A percentile compares a stretch with the other conserved stretches of the same genome.
These are phyloP conservation scores for Trichechus manatus DNA, from an alignment of 2,113 vertebrate species.

Conservation along the genomic window DNA sequence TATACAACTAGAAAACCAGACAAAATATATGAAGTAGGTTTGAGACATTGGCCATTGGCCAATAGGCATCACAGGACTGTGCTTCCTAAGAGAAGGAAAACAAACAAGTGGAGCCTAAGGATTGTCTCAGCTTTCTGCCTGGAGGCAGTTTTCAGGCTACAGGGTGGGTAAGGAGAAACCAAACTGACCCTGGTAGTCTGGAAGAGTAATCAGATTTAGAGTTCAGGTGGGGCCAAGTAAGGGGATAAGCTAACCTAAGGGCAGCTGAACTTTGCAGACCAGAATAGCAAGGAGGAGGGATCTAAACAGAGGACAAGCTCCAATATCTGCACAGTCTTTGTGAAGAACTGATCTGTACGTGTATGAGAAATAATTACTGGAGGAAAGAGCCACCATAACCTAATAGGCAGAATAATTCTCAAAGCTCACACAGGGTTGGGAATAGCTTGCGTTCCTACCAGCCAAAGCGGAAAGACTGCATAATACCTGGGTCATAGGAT, in stretches of 20 bases:
- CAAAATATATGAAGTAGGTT: neutral
- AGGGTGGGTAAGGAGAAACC: too few relatives aligned
- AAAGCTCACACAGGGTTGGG: neutral
- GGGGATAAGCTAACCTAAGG: too few relatives aligned
- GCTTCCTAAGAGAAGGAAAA: neutral
- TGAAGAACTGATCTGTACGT: neutral
- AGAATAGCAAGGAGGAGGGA: neutral
- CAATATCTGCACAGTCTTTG: neutral
- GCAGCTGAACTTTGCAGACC: neutral
- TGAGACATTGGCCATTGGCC: neutral
- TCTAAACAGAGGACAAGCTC: neutral
- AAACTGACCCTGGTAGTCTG: fast-evolving
- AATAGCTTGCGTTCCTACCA: too few relatives aligned
- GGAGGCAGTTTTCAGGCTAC: neutral
- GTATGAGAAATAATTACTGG: neutral
- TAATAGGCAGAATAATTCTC: neutral
- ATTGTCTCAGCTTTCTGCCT: neutral
- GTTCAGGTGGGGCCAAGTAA: neutral
- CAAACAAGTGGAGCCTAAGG: neutral
- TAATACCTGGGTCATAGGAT: too few relatives aligned
- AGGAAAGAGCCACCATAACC: neutral
- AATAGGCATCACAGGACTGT: neutral
- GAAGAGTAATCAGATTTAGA: neutral
- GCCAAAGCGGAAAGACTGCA: too few relatives aligned
- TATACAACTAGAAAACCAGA: neutral